phyloP scores from a whole-genome alignment of 2,113 vertebrate species.

The Smithornis capensis region DNA sequence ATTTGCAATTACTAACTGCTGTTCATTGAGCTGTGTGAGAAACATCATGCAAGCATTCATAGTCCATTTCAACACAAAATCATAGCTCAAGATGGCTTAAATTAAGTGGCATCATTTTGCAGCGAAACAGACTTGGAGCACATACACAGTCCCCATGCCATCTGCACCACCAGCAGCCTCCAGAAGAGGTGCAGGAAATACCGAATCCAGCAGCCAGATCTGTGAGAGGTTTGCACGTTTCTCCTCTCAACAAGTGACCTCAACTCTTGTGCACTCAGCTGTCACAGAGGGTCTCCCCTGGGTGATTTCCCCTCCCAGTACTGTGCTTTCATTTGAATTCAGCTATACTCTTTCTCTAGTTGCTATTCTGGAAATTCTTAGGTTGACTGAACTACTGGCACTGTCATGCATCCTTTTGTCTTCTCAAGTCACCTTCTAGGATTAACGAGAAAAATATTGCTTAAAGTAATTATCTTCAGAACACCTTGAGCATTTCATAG shows the following conservation, averaged over 20 bases:
- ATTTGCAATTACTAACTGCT: neutral
- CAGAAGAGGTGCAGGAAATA: neutral
- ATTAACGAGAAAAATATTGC: neutral
- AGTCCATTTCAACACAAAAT: neutral
- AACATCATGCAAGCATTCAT: neutral
- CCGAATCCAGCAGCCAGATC: neutral
- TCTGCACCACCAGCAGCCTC: neutral
- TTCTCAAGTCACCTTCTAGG: neutral
- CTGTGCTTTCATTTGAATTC: neutral
- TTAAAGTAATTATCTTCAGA: neutral
- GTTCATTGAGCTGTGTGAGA: neutral
- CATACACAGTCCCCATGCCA: neutral
- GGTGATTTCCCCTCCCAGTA: neutral
- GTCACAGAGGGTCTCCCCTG: neutral
- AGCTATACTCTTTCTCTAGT: neutral
- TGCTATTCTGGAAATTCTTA: neutral
- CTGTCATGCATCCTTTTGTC: rapidly evolving
- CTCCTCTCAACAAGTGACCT: neutral
- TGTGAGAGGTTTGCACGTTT: neutral
- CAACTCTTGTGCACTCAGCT: neutral
- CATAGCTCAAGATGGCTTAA: neutral
- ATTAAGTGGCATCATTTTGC: neutral
- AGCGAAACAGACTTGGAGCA: neutral
- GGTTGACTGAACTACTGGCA: neutral
- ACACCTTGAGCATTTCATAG: neutral